phyloP scores from a whole-genome alignment of 2,113 vertebrate genomes.

The Myrmecobius fasciatus region DNA sequence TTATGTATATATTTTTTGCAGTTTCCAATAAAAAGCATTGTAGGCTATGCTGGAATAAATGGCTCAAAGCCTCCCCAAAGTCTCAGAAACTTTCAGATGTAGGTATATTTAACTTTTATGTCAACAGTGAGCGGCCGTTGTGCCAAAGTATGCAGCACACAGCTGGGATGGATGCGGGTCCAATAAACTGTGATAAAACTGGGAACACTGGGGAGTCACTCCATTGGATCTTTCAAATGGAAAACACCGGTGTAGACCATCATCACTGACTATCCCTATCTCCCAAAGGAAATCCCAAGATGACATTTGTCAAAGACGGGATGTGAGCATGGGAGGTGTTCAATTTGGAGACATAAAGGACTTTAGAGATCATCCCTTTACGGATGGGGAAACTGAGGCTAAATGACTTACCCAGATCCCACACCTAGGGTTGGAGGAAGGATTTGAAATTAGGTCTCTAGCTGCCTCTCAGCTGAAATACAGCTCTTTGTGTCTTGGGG shows the following conservation, averaged over 20 bases:
- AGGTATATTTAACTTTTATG: slow-evolving; percentile 77
- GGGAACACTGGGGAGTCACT: not conserved
- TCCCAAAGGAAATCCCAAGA: slow-evolving; percentile 1
- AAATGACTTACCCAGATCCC: not conserved
- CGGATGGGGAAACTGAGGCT: slow-evolving; percentile 6
- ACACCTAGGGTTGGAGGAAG: not conserved
- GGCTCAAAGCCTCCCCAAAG: slow-evolving; percentile 74
- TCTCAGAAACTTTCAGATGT: slow-evolving; percentile 79
- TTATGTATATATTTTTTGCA: slow-evolving; percentile 73
- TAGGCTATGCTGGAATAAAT: slow-evolving; percentile 77
- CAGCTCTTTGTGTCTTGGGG: not conserved
- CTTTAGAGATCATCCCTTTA: slow-evolving; percentile 4
- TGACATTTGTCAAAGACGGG: not conserved
- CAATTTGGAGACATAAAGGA: slow-evolving; percentile 4
- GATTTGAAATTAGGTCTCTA: not conserved
- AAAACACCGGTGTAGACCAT: not conserved
- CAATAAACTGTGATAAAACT: slow-evolving; percentile 43
- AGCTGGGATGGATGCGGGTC: slow-evolving; percentile 52
- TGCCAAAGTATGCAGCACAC: slow-evolving; percentile 73
- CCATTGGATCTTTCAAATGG: not conserved
- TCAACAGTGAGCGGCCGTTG: slow-evolving; percentile 50
- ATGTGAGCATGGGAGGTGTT: not conserved
- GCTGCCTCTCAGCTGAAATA: not conserved
- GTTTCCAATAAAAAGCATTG: slow-evolving; percentile 78
- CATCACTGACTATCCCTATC: not conserved